A percentile compares a stretch with the other conserved stretches of the same genome.
Evolutionary conservation across 2,113 vertebrate genomes (phyloP).

Genomic region (Oncorhynchus tshawytscha): DNA sequence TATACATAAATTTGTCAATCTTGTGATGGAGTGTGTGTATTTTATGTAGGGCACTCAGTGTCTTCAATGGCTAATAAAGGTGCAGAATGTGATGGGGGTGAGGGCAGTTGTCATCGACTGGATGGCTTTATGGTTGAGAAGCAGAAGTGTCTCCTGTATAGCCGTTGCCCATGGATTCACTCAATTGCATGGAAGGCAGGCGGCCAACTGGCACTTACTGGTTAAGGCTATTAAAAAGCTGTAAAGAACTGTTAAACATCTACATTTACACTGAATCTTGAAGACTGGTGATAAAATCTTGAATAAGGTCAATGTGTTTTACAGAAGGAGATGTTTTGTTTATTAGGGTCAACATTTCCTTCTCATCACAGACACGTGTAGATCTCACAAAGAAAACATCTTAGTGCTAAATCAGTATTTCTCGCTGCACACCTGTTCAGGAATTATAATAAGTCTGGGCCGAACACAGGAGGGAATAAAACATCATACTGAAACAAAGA

Average conservation of each 20-base stretch:
- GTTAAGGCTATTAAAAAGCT: background rate
- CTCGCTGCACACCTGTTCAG: background rate
- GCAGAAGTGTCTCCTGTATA: background rate
- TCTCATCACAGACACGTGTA: background rate
- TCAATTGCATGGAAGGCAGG: background rate
- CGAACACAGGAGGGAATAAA: background rate
- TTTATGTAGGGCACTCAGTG: background rate
- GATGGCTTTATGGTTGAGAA: background rate
- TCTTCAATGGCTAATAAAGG: constrained; percentile 1
- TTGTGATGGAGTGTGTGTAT: constrained; percentile 19
- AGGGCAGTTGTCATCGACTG: constrained; percentile 9
- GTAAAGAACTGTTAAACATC: background rate
- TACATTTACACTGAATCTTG: background rate
- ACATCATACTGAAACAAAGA: too few species aligned
- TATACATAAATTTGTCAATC: constrained; percentile 56
- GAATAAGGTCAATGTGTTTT: background rate
- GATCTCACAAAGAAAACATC: too few species aligned
- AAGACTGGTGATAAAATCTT: background rate
- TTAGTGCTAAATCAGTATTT: too few species aligned
- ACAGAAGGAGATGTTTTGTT: background rate
- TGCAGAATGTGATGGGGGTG: constrained; percentile 19
- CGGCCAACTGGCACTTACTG: constrained; percentile 5
- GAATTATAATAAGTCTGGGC: background rate
- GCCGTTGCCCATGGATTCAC: background rate
- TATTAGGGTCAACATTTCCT: background rate